Conservation (phyloP, 2,888 invertebrate species). For the Amblyjoppa proteus region DNA sequence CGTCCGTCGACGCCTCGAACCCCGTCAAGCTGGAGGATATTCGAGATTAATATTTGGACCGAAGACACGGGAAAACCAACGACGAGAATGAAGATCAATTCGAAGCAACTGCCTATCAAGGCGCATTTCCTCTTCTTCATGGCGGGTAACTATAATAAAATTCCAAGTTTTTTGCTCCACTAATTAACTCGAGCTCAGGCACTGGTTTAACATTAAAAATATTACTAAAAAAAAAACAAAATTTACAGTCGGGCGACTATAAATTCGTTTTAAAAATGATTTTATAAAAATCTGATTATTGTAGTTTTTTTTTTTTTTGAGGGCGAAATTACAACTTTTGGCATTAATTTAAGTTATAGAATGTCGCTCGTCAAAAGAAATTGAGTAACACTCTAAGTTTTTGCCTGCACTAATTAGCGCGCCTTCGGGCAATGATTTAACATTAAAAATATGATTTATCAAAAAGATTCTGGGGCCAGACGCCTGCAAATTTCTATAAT, state of each 20-base stretch:
- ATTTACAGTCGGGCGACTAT: too few relatives aligned
- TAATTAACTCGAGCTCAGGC: not conserved
- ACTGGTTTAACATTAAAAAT: not conserved
- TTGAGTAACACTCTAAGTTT: conserved; percentile 8
- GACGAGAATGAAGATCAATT: conserved; percentile 86
- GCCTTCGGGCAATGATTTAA: not conserved
- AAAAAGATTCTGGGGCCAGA: not conserved
- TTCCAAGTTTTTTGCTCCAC: conserved; percentile 19
- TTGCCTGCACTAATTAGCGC: not conserved
- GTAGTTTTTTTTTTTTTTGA: not conserved
- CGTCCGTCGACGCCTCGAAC: not conserved
- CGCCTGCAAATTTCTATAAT: not conserved
- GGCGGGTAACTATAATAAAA: conserved; percentile 88
- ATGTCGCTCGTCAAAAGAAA: too few relatives aligned
- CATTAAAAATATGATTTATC: not conserved
- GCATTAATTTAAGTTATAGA: too few relatives aligned
- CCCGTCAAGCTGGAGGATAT: not conserved
- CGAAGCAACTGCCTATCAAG: conserved; percentile 91
- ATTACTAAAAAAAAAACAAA: not conserved
- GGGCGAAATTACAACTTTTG: not conserved
- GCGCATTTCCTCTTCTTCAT: conserved; percentile 95
- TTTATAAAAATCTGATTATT: not conserved
- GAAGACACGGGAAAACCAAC: conserved; percentile 27
- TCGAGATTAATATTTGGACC: not conserved
- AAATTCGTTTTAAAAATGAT: not conserved